Percentiles rank a stretch among this genome's conserved stretches.
phyloP scores from a whole-genome alignment of 1,140 invertebrate species.

The Procambarus virginalis region DNA sequence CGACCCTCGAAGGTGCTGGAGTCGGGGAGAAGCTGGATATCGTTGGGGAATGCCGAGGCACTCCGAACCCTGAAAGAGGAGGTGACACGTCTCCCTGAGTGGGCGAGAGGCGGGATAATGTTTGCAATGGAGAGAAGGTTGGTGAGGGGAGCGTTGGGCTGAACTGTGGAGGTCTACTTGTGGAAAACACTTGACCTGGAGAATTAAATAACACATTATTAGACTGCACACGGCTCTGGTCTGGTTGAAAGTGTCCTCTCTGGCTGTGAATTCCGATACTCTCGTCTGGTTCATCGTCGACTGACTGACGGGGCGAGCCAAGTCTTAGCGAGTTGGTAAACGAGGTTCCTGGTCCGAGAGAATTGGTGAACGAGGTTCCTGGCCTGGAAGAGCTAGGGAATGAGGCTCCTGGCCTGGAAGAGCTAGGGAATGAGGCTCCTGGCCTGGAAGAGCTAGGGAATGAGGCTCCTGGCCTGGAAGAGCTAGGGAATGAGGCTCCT shows the following conservation, averaged over 20 bases:
- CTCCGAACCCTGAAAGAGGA: background rate
- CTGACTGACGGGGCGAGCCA: background rate
- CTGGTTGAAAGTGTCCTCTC: background rate
- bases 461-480: no score
- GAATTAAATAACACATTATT: background rate
- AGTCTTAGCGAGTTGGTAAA: background rate
- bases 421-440: no score
- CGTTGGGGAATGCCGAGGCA: background rate
- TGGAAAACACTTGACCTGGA: background rate
- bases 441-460: no score
- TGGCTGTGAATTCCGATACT: background rate
- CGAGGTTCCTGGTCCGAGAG: background rate
- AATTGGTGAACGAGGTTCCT: background rate
- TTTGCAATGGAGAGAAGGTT: background rate
- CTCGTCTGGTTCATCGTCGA: background rate
- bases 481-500: no score
- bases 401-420: background rate
- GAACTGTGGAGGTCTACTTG: background rate
- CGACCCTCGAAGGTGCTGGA: background rate
- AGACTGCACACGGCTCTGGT: no score
- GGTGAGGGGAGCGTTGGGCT: background rate
- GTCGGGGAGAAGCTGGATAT: constrained; percentile 16
- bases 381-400: background rate
- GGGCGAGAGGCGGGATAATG: background rate
- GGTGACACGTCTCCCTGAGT: background rate